Base-by-base conservation (phyloP, 2,113 vertebrate species). In the Takifugu bimaculatus region DNA sequence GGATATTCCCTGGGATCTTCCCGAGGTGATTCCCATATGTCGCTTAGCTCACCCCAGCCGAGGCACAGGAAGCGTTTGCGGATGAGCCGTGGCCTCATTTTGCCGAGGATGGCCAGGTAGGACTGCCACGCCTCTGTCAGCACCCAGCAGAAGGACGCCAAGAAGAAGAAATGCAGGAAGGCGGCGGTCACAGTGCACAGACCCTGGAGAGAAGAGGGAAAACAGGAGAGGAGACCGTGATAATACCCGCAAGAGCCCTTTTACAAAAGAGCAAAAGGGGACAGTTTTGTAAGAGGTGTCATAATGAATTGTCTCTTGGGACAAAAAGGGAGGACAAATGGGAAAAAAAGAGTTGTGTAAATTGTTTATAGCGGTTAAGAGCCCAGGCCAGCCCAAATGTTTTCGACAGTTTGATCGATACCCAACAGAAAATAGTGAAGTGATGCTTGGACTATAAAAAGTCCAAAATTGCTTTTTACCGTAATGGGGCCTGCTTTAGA, bases 61-160 rank as follows among this genome's bases (percentile, higher is more conserved):
- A 99, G 92, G 92, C 97, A 99, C 79, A 99, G 93, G 81, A 99
- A 99, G 59, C 97, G 93, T 77, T 99, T 99, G 85, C 96, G 95
- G 86, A 98, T 96, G 49, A 98, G 93, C 75, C 96, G 93, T 26
- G 94, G 92, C 71, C 96, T 94, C 88, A 97, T 95, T 90, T 96
- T 94, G 84, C 97, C 96, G 15, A 96, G 95, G 83, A 99, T 96
- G 0, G 96, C 96, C 87, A 99, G 91, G 88, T 99, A 98, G 79
- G 97, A 99, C 87, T 99, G 97, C 97, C 97, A 99, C 50, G 97
- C 97, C 87, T 99, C 97, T 0, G 97, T 99, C 82, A 99, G 92
- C 87, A 99, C 97, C 97, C 97, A 99, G 91, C 97, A 99, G 89
- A 99, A 99, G 57, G 97, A 99, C 0, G 97, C 96, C 86, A 99